Evolutionary conservation across 2,113 vertebrate genomes (phyloP).

Genomic region (Cyprinodon tularosa): DNA sequence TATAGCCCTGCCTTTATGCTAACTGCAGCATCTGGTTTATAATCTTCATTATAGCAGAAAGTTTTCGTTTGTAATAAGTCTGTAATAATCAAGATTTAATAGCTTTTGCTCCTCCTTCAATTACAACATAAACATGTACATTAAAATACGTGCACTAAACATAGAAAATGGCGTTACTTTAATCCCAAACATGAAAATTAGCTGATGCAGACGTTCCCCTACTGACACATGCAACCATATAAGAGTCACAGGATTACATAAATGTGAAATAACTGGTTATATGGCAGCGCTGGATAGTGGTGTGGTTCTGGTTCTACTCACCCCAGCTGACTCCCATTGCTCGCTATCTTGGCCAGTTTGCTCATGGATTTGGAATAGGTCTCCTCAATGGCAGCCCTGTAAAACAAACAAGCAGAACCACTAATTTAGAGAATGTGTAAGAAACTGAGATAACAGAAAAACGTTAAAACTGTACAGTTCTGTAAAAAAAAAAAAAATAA

Average conservation of each 20-base stretch:
- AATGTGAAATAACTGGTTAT: background rate
- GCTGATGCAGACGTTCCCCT: conserved; percentile 59
- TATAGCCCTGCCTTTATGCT: background rate
- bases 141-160: background rate
- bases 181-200: conserved; percentile 50
- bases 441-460: background rate
- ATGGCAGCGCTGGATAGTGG: background rate
- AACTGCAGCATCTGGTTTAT: background rate
- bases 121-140: background rate
- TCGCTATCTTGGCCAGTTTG: conserved; percentile 92
- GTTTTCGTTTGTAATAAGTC: background rate
- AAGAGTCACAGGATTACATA: conserved; percentile 11
- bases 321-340: conserved; percentile 90
- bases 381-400: conserved; percentile 92
- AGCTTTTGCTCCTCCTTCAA: background rate
- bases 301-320: conserved; percentile 58
- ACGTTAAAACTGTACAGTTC: background rate
- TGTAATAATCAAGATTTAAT: background rate
- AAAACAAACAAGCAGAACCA: conserved; percentile 5
- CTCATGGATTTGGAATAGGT: conserved; percentile 95
- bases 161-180: background rate
- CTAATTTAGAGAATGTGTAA: background rate
- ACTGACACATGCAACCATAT: conserved; percentile 51
- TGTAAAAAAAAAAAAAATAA: background rate
- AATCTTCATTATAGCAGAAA: background rate